Evolutionary conservation across 1,140 invertebrate species (phyloP).

Genomic region (Trichogramma pretiosum): DNA sequence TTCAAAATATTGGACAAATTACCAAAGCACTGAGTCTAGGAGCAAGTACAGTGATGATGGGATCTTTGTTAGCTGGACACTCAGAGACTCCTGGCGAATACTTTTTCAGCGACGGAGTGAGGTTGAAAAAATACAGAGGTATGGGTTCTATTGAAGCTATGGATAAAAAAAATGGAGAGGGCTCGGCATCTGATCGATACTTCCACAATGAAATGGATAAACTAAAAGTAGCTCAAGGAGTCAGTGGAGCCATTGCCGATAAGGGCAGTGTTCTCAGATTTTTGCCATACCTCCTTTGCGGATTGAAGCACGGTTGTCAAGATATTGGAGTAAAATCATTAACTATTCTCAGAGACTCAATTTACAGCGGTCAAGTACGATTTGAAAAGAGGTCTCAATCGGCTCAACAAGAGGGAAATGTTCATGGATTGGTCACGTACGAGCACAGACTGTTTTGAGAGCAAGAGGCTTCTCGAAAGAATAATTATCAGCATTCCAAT

Average conservation of each 20-base stretch:
- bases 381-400: slow-evolving; percentile 93
- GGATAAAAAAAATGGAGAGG: slow-evolving; percentile 81
- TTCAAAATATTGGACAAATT: slow-evolving; percentile 91
- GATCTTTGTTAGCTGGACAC: slow-evolving; percentile 92
- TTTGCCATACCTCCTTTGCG: slow-evolving; percentile 90
- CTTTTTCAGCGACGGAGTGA: slow-evolving; percentile 95
- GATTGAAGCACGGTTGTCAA: slow-evolving; percentile 93
- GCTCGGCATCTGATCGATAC: slow-evolving; percentile 73
- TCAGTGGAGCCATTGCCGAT: slow-evolving; percentile 95
- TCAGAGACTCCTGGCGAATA: slow-evolving; percentile 98
- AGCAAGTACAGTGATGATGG: slow-evolving; percentile 98
- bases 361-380: slow-evolving; percentile 78
- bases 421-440: slow-evolving; percentile 92
- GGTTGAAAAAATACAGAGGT: slow-evolving; percentile 96
- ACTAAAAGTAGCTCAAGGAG: slow-evolving; percentile 95
- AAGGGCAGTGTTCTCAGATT: slow-evolving; percentile 95
- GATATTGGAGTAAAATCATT: slow-evolving; percentile 81
- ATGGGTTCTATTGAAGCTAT: slow-evolving; percentile 99
- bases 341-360: slow-evolving; percentile 61
- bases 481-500: background rate
- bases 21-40: slow-evolving; percentile 89
- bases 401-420: slow-evolving; percentile 93
- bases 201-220: slow-evolving; percentile 90
- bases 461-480: background rate
- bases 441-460: slow-evolving; percentile 74